A percentile compares a stretch with the other conserved stretches of the same genome.
Evolutionary conservation across 2,113 vertebrate genomes (phyloP).

Genomic region (Castor canadensis): DNA sequence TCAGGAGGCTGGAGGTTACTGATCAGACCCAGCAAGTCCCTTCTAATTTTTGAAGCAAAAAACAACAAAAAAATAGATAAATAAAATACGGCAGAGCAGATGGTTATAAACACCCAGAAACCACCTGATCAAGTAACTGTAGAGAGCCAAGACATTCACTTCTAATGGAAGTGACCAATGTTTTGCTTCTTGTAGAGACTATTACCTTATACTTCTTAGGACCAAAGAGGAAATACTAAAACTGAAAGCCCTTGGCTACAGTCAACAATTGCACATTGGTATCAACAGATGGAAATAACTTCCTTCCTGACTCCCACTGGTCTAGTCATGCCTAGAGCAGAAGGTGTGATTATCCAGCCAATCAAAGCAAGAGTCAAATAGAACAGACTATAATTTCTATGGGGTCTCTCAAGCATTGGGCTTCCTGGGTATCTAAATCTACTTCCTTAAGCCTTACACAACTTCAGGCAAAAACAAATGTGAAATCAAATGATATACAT

Average conservation of each 20-base stretch:
- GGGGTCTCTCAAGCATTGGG: not conserved
- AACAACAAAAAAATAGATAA: not conserved
- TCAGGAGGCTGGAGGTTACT: not conserved
- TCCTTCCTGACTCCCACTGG: constrained; percentile 74
- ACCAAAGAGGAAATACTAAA: constrained; percentile 77
- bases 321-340: constrained; percentile 45
- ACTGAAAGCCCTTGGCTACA: constrained; percentile 62
- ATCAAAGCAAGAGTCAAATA: constrained; percentile 35
- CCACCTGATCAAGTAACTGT: not conserved
- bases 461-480: not conserved
- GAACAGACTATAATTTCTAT: not conserved
- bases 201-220: constrained; percentile 67
- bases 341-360: constrained; percentile 62
- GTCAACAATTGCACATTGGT: constrained; percentile 51
- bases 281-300: constrained; percentile 72
- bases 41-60: constrained; percentile 16
- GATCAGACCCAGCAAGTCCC: not conserved
- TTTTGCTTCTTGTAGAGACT: constrained; percentile 60
- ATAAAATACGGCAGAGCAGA: not conserved
- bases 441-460: not conserved
- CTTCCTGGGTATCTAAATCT: not conserved
- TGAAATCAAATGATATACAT: not conserved
- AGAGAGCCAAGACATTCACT: constrained; percentile 45
- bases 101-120: constrained; percentile 15
- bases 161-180: constrained; percentile 47